Conservation (phyloP, 2,113 vertebrate genomes). For the Bungarus multicinctus region DNA sequence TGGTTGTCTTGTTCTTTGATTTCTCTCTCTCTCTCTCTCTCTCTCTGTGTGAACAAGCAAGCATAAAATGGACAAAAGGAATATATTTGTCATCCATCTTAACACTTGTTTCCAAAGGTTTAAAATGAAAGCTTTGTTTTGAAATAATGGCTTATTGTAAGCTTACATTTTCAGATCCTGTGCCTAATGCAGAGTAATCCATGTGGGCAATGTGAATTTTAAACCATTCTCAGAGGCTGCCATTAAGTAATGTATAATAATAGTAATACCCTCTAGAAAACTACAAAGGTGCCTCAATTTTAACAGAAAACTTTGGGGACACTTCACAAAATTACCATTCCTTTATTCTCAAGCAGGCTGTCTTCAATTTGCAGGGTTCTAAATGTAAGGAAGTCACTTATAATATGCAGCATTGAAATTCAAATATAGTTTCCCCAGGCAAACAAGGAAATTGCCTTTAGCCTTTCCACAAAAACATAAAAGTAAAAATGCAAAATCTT, state of each 20-base stretch:
- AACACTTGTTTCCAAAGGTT: constrained; percentile 83
- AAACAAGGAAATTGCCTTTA: background rate
- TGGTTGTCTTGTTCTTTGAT: constrained; percentile 81
- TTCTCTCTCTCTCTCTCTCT: constrained; percentile 24
- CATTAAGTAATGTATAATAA: constrained; percentile 81
- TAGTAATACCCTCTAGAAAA: constrained; percentile 67
- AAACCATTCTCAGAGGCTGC: constrained; percentile 76
- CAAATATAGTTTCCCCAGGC: constrained; percentile 51
- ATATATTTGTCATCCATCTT: constrained; percentile 83
- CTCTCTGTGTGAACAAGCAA: background rate
- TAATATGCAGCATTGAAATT: constrained; percentile 41
- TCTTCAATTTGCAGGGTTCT: constrained; percentile 68
- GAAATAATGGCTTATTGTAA: constrained; percentile 81
- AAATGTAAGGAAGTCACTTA: constrained; percentile 62
- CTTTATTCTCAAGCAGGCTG: constrained; percentile 67
- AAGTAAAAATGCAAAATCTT: constrained; percentile 27
- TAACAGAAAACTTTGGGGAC: constrained; percentile 60
- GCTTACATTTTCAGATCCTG: constrained; percentile 84
- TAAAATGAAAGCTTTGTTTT: constrained; percentile 90
- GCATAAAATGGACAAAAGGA: constrained; percentile 22
- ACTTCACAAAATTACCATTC: constrained; percentile 71
- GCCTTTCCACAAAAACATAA: constrained; percentile 31
- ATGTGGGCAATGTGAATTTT: constrained; percentile 87
- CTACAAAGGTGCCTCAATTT: constrained; percentile 68
- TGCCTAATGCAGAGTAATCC: constrained; percentile 85